Evolutionary conservation across 2,797 vertebrate genomes (phyloP).

Genomic region (Crocidura indochinensis): DNA sequence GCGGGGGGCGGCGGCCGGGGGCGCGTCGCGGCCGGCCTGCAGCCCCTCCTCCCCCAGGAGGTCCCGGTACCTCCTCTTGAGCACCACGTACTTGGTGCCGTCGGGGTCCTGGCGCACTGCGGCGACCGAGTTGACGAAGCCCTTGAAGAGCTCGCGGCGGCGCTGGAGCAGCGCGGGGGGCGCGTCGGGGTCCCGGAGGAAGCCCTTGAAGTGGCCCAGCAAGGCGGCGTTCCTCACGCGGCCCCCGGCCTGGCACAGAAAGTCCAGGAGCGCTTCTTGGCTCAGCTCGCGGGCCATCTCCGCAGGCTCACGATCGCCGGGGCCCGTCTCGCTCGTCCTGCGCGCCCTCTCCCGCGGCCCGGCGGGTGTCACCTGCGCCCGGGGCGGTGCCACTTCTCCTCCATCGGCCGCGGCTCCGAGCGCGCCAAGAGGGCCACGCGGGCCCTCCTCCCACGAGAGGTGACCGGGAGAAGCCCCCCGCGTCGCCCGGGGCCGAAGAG

Average conservation of each 20-base stretch:
- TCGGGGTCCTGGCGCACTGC: constrained; percentile 92
- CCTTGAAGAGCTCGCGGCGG: constrained; percentile 95
- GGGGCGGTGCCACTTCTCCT: constrained; percentile 32
- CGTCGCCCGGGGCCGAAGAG: background rate
- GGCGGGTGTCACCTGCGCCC: constrained; percentile 69
- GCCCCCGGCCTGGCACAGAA: constrained; percentile 92
- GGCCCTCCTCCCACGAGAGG: background rate
- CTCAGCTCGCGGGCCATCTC: constrained; percentile 94
- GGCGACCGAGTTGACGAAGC: constrained; percentile 95
- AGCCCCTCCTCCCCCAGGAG: constrained; percentile 87
- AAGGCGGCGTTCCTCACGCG: constrained; percentile 93
- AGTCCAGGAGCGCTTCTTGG: constrained; percentile 94
- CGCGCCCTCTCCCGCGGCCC: background rate
- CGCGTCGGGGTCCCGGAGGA: constrained; percentile 90
- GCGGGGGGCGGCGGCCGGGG: background rate
- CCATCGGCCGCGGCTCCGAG: constrained; percentile 63
- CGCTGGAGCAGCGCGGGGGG: constrained; percentile 88
- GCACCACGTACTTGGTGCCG: constrained; percentile 92
- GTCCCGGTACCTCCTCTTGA: constrained; percentile 91
- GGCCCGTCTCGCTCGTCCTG: background rate
- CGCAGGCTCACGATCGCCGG: background rate
- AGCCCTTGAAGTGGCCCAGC: constrained; percentile 92
- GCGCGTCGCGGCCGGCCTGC: constrained; percentile 61
- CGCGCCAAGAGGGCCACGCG: background rate
- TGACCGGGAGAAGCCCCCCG: background rate